Base-by-base conservation (phyloP, 2,888 invertebrate genomes). In the Leptopterna dolabrata region DNA sequence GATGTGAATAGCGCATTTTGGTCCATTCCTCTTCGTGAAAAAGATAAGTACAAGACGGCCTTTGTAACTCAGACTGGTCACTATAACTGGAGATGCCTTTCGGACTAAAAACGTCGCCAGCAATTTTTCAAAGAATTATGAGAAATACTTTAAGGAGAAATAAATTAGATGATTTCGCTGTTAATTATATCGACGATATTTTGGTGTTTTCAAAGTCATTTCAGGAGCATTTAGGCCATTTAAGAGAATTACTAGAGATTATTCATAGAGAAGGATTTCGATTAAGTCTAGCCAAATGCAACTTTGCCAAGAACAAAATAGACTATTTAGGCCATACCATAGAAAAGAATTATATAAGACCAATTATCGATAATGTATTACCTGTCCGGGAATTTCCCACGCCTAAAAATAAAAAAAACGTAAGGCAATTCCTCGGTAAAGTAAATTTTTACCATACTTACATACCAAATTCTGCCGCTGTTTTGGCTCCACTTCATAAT, bases 41-140 rank as follows among this genome's bases (percentile, higher is more conserved):
- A 90, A 85, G 90, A 90, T 70, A 88, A 82, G 30, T 83, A 89
- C 29, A 90, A 90, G 84, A 89, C 89, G 13, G 90, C 73, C n/a
- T 90, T 90, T 84, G 88, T 90, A 14, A 90, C 90, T 6, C 89
- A 90, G 36, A 27, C 84, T 11, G 89, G 89, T 0, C 89, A 90
- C 27, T 90, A 84, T 81, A 88, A 90, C 71, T 90, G 89, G 89
- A 87, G 47, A 7, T 88, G 88, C 89, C 90, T 0, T 90, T 89
- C 81, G 88, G 90, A 1, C 13, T 90, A 27, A 89, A 90, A 88
- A 76, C 76, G 6, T 76, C 76, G 27, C 63, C 63, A 6, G 63
- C 63, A 63, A 63, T 63, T 19, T 87, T 87, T 29, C 87, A 84
- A 88, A 89, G 89, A 88, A 88, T 89, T 71, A 47, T 89, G 24